Evolutionary conservation across 2,113 vertebrate species (phyloP), one percentile per base, ranked within the genome.

Genomic region (Plotosus lineatus): DNA sequence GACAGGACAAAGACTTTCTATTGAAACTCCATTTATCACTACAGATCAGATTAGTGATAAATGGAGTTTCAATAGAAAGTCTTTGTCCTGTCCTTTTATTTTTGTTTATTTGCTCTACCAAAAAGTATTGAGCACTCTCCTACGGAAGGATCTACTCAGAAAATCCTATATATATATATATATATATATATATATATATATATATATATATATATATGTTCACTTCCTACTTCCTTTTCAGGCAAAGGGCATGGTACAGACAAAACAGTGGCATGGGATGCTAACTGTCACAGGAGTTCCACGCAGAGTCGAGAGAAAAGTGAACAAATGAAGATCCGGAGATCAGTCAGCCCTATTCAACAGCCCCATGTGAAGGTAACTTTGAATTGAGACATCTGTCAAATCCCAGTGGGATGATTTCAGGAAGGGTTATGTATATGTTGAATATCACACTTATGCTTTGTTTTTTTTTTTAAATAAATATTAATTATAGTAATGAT

Each of bases 261-360:
- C 85, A 77, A 78, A 85, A 89, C 90, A 87, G 87, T 3, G 3
- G n/a, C 19, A 0, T 5, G 38, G 19, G 36, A 58, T 46, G 93
- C 88, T 74, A n/a, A n/a, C n/a, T 89, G 85, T 77, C 85, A 88
- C 66, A 85, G 90, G 82, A 81, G 74, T 21, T 92, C 92, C 88
- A 85, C 91, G 75, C 90, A 87, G 81, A 89, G 82, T 74, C 74
- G 91, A 84, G 90, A 90, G 87, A 87, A 94, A 87, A 78, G 87
- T 81, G 89, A 92, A n/a, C 83, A 85, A 82, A 83, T 94, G 75
- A 88, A 88, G 73, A 93, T 79, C 4, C 53, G 75, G 15, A 90
- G 88, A 83, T 90, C 87, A 80, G 86, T 81, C 86, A 94, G 90
- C 85, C 89, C 91, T 73, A 86, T 85, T 66, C 71, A 36, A 60